Conservation (phyloP, 2,888 invertebrate species). For the Eulithis prunata region DNA sequence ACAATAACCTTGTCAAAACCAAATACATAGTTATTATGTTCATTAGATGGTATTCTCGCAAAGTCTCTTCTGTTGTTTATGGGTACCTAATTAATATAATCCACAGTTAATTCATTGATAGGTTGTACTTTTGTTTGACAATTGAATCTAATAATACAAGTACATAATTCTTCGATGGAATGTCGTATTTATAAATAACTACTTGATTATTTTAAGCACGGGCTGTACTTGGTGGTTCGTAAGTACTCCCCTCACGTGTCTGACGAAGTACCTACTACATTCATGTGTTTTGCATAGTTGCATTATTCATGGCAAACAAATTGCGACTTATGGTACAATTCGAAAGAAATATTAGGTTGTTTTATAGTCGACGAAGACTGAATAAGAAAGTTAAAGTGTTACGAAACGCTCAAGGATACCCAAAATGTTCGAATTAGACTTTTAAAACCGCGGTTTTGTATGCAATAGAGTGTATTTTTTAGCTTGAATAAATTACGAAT, state of each 20-base stretch:
- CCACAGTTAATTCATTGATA: no score
- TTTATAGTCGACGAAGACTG: slow-evolving; percentile 45
- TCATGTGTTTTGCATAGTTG: slow-evolving; percentile 68
- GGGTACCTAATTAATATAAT: no score
- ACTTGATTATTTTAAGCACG: slow-evolving; percentile 65
- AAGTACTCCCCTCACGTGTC: slow-evolving; percentile 70
- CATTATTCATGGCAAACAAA: slow-evolving; percentile 68
- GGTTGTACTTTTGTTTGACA: no score
- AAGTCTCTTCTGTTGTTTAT: no score
- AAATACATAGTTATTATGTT: no score
- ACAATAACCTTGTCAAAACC: no score
- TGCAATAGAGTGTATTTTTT: background rate
- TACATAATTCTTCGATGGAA: background rate
- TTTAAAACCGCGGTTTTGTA: background rate
- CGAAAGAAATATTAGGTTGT: slow-evolving; percentile 57
- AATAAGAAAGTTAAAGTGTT: slow-evolving; percentile 32
- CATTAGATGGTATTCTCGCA: no score
- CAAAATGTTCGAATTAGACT: slow-evolving; percentile 5
- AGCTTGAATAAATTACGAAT: background rate
- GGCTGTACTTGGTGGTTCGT: slow-evolving; percentile 61
- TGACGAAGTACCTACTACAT: slow-evolving; percentile 65
- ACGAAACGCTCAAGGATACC: slow-evolving; percentile 14
- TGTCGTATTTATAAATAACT: slow-evolving; percentile 15
- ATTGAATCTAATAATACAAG: no score
- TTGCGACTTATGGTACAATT: slow-evolving; percentile 51